Evolutionary conservation across 2,113 vertebrate species (phyloP), one percentile per base, ranked within the genome.

Genomic region (Grantiella picta): DNA sequence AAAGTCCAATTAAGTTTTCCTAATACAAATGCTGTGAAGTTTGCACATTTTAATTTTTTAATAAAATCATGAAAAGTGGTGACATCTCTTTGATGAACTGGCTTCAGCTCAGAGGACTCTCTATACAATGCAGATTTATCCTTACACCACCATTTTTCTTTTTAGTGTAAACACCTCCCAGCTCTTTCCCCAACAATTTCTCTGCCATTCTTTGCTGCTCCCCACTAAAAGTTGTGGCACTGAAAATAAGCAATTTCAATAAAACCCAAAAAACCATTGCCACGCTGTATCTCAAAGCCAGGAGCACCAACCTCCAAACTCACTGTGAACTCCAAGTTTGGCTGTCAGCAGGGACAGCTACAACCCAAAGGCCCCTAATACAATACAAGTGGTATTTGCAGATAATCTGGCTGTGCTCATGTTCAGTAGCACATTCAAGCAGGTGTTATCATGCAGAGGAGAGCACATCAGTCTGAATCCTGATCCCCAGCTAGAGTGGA

Each of bases 71-170:
- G 8, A 63, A 35, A 57, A 8, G 29, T 15, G 15, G 27, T 52
- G 52, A 59, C 1, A 3, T 16, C 22, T 35, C 45, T 73, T 38
- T 86, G 72, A 73, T 24, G 33, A 77, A 73, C 1, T 33, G 35
- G 7, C 25, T 47, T 54, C 47, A 54, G 38, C 59, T 82, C 40
- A 28, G 0, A 6, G 18, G 16, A 50, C 47, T 35, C 0, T 0
- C 45, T 56, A 7, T 5, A 31, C 19, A 64, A 5, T 3, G 33
- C 29, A 50, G 60, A 47, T 11, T 33, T 38, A 42, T 8, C 33
- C 29, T 59, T 44, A n/a, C n/a, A 63, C 6, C 17, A 6, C 33
- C 14, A 11, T 5, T 33, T 35, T 71, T 70, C 12, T 27, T 56
- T 70, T 44, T 4, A 76, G 10, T 21, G 12, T 13, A 56, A 92